Conservation (phyloP, 1,140 invertebrate genomes). For the Caerostris darwini region DNA sequence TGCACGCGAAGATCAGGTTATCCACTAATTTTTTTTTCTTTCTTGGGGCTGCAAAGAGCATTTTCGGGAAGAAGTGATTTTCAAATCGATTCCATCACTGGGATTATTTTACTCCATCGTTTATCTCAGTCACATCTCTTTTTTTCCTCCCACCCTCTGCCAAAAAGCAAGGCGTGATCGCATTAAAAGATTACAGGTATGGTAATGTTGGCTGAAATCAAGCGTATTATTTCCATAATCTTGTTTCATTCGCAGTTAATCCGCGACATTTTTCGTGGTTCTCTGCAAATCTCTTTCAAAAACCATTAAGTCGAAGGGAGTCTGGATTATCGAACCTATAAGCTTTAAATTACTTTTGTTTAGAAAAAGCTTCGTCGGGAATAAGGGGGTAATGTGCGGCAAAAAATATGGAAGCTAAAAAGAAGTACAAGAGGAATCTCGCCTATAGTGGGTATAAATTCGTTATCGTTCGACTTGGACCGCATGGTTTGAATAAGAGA, state of each 20-base stretch:
- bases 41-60: not conserved
- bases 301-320: slow-evolving; percentile 73
- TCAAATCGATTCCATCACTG: slow-evolving; percentile 41
- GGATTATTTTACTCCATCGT: slow-evolving; percentile 72
- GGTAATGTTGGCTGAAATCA: slow-evolving; percentile 74
- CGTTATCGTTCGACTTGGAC: slow-evolving; percentile 44
- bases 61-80: slow-evolving; percentile 45
- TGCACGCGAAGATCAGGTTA: slow-evolving; percentile 16
- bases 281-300: slow-evolving; percentile 76
- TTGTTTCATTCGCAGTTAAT: slow-evolving; percentile 68
- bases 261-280: slow-evolving; percentile 74
- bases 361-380: slow-evolving; percentile 21
- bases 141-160: slow-evolving; percentile 5
- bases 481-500: not conserved
- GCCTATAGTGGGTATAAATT: slow-evolving; percentile 64
- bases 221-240: slow-evolving; percentile 75
- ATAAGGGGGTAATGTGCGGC: not conserved
- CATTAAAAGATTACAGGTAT: slow-evolving; percentile 77
- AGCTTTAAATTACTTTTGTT: slow-evolving; percentile 78
- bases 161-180: slow-evolving; percentile 70
- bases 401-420: slow-evolving; percentile 57
- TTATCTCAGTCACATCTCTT: slow-evolving; percentile 64
- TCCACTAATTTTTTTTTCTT: slow-evolving; percentile 58
- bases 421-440: slow-evolving; percentile 11
- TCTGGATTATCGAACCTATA: slow-evolving; percentile 75